Base-by-base conservation (phyloP, 2,113 vertebrate genomes). In the Eurystomus gularis region DNA sequence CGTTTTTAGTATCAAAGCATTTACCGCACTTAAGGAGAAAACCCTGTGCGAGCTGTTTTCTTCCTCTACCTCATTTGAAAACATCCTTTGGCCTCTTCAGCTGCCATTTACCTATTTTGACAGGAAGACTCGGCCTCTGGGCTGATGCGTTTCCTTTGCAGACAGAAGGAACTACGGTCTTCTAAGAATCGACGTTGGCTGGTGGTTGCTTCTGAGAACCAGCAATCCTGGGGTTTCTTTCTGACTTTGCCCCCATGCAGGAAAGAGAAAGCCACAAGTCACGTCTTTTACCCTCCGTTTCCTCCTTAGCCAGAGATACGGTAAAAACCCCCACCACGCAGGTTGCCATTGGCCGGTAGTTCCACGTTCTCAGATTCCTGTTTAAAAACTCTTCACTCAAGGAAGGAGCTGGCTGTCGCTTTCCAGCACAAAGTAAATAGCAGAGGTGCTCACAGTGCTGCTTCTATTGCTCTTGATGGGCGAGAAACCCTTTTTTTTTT, bases 401-500 rank as follows among this genome's bases (percentile, higher is more conserved):
- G 58, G 16, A 71, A 76, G 52, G 40, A 82, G 33, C 73, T 40
- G 19, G 2, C 33, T 70, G 18, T 40, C 8, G 0, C 65, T 79
- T 75, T 46, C 65, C 49, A 88, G 37, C 49, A 49, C 46, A 82
- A 88, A 62, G 89, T 76, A 86, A 92, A 82, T 35, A 86, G 8
- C 20, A 48, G 48, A 57, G 35, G 64, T 48, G 69, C 14, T 19
- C 82, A 33, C 35, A 4, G 37, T 13, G 25, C 66, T 79, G 84
- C 33, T 93, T 83, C 62, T 48, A 55, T 69, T 31, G 57, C 90
- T 82, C 69, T 92, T 48, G 46, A 80, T 37, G 48, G 33, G 55
- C 87, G 89, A 85, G 87, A 97, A 93, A 54, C 6, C 52, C 14
- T 60, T 7, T 20, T 73, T 5, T 17, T 49, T 73, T 91, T 97